Evolutionary conservation across 2,888 invertebrate genomes (phyloP).

Genomic region (Melanostoma scalare): DNA sequence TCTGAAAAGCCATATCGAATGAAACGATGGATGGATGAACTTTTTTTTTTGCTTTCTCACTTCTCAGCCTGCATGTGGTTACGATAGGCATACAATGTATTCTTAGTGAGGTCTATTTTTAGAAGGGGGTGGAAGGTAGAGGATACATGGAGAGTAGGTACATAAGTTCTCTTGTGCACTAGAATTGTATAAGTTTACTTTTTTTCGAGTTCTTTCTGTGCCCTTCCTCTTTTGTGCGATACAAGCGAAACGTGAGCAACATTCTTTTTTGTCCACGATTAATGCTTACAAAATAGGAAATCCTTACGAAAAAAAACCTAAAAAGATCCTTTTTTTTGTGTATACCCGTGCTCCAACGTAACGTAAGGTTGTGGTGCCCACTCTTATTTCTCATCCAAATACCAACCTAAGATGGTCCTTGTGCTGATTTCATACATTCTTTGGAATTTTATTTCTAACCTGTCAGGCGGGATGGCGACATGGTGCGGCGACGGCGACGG

Average conservation of each 20-base stretch:
- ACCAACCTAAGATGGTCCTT: conserved; percentile 20
- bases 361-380: conserved; percentile 22
- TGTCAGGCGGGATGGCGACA: neutral
- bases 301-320: neutral
- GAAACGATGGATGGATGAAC: conserved; percentile 37
- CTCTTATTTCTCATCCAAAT: neutral
- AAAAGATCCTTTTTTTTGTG: conserved; percentile 36
- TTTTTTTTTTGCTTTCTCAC: conserved; percentile 15
- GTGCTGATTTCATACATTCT: conserved; percentile 42
- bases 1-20: conserved; percentile 47
- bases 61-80: conserved; percentile 35
- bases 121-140: no score
- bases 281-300: neutral
- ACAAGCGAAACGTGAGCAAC: conserved; percentile 54
- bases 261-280: conserved; percentile 24
- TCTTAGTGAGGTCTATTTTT: conserved; percentile 31
- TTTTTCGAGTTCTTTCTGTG: neutral
- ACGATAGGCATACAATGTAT: neutral
- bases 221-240: neutral
- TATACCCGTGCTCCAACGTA: neutral
- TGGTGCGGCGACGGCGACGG: neutral
- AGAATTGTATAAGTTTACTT: conserved; percentile 21
- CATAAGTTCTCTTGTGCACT: conserved; percentile 21
- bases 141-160: conserved; percentile 32
- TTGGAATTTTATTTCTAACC: conserved; percentile 12